Percentiles rank a stretch among this genome's conserved stretches.
Conservation (phyloP, 2,888 invertebrate species). For the Alcis repandata region DNA sequence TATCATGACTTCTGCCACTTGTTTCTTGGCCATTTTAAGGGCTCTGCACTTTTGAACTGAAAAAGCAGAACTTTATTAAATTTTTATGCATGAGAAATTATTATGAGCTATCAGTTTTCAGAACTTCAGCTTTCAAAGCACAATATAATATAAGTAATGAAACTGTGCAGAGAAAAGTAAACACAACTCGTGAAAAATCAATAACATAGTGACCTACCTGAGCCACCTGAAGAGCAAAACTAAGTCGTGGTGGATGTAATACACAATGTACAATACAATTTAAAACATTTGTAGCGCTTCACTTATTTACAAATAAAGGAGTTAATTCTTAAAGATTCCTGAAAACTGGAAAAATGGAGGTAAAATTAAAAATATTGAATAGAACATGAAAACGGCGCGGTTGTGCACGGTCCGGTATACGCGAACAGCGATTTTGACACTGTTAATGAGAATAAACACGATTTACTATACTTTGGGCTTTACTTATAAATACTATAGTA, state of each 20-base stretch:
- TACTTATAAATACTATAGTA: too few species aligned
- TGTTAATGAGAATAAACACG: too few species aligned
- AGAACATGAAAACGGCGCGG: too few species aligned
- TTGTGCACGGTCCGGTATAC: too few species aligned
- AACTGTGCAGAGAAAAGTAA: background rate
- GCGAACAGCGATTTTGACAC: too few species aligned
- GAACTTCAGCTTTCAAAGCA: background rate
- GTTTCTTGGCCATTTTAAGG: conserved; percentile 64
- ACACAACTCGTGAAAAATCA: background rate
- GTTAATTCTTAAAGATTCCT: background rate
- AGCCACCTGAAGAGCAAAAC: too few species aligned
- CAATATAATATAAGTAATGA: background rate
- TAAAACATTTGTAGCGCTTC: too few species aligned
- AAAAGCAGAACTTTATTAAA: background rate
- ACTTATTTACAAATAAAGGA: too few species aligned
- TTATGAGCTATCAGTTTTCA: background rate
- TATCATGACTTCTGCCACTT: conserved; percentile 72
- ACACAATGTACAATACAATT: too few species aligned
- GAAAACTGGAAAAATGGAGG: background rate
- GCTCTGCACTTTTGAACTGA: background rate
- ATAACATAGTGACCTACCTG: background rate
- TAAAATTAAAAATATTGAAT: too few species aligned
- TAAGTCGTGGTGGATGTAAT: too few species aligned
- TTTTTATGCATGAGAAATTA: background rate
- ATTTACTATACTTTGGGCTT: too few species aligned